phyloP scores from a whole-genome alignment of 2,797 vertebrate species.

The Melanogrammus aeglefinus region DNA sequence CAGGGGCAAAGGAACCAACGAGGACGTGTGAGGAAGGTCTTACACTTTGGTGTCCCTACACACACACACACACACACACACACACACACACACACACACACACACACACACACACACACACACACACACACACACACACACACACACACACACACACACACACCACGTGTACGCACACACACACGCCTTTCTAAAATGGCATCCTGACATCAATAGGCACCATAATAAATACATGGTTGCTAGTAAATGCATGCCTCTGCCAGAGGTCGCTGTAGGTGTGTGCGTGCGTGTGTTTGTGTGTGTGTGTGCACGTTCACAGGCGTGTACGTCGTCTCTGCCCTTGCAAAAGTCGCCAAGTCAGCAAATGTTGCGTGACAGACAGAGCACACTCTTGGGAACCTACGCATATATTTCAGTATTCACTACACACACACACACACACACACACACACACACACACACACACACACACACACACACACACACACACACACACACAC shows the following conservation, averaged over 20 bases:
- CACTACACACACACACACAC: slow-evolving; percentile 16
- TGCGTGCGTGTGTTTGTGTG: slow-evolving; percentile 23
- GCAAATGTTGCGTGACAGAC: slow-evolving; percentile 60
- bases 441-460: slow-evolving; percentile 17
- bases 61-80: not conserved
- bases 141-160: not conserved
- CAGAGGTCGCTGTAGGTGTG: slow-evolving; percentile 1
- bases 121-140: not conserved
- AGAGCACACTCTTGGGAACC: slow-evolving; percentile 43
- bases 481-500: slow-evolving; percentile 19
- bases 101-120: not conserved
- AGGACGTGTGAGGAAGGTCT: not conserved
- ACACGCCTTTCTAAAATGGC: not conserved
- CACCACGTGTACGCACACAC: not conserved
- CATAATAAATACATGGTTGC: not conserved
- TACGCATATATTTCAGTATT: slow-evolving; percentile 9
- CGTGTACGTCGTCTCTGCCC: slow-evolving; percentile 38
- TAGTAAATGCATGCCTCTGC: not conserved
- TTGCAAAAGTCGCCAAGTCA: slow-evolving; percentile 56
- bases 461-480: slow-evolving; percentile 25
- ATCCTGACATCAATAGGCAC: not conserved
- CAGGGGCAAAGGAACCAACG: not conserved
- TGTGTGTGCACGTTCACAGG: slow-evolving; percentile 1
- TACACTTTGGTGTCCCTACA: not conserved
- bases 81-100: not conserved